phyloP scores from a whole-genome alignment of 2,113 vertebrate species.

The Climacteris rufus region DNA sequence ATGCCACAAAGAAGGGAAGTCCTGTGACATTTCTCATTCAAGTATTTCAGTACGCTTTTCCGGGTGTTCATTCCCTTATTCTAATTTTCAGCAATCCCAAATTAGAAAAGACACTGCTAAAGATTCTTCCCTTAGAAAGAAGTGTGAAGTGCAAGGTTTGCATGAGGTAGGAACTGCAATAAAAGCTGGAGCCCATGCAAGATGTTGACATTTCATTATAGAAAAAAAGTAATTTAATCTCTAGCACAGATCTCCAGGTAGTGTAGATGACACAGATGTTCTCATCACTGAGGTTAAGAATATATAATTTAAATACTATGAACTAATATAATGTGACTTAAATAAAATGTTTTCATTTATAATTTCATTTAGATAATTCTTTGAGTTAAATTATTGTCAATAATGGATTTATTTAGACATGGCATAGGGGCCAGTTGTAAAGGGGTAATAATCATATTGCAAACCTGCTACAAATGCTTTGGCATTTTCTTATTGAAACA shows the following conservation, averaged over 20 bases:
- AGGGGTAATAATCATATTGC: background rate
- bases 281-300: background rate
- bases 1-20: accelerated
- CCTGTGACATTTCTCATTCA: accelerated
- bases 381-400: background rate
- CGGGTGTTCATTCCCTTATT: background rate
- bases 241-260: background rate
- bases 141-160: background rate
- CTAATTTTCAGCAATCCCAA: constrained; percentile 19
- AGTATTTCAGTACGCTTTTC: background rate
- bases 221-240: background rate
- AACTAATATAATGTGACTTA: background rate
- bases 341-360: background rate
- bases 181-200: background rate
- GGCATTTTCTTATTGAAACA: background rate
- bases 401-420: background rate
- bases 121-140: background rate
- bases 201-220: background rate
- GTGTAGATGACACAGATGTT: background rate
- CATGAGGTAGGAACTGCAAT: background rate
- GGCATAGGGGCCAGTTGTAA: background rate
- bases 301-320: background rate
- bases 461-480: background rate
- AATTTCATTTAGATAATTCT: background rate
- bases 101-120: background rate